Conservation (phyloP, 2,888 invertebrate species). For the Penaeus monodon region DNA sequence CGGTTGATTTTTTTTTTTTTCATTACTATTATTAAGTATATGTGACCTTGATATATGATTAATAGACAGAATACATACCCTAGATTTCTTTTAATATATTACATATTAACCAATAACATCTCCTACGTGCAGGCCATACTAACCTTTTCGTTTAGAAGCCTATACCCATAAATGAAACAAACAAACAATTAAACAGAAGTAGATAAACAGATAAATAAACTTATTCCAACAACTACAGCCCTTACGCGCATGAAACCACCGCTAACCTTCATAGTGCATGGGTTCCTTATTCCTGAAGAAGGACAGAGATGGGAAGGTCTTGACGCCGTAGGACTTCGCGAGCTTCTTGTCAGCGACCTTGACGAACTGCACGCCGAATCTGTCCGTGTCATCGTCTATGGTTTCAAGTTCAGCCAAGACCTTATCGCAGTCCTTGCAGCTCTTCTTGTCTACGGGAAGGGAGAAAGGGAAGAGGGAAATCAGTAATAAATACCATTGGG, state of each 20-base stretch:
- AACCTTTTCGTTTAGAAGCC: neutral
- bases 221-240: neutral
- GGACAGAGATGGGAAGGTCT: constrained; percentile 94
- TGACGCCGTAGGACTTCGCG: constrained; percentile 96
- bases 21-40: too few relatives aligned
- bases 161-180: neutral
- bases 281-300: constrained; percentile 97
- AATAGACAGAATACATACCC: too few relatives aligned
- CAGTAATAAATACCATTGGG: neutral
- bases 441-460: constrained; percentile 67
- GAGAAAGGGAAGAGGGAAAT: neutral
- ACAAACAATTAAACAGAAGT: neutral
- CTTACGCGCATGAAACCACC: too few relatives aligned
- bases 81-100: too few relatives aligned
- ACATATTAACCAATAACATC: too few relatives aligned
- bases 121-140: too few relatives aligned
- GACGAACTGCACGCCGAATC: constrained; percentile 93
- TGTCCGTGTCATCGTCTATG: constrained; percentile 95
- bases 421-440: constrained; percentile 68
- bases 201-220: neutral
- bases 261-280: constrained; percentile 91
- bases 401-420: constrained; percentile 85
- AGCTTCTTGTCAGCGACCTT: constrained; percentile 96
- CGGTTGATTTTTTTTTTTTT: too few relatives aligned
- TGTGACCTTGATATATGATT: too few relatives aligned